phyloP scores from a whole-genome alignment of 2,113 vertebrate species.

The Pangasianodon hypophthalmus region DNA sequence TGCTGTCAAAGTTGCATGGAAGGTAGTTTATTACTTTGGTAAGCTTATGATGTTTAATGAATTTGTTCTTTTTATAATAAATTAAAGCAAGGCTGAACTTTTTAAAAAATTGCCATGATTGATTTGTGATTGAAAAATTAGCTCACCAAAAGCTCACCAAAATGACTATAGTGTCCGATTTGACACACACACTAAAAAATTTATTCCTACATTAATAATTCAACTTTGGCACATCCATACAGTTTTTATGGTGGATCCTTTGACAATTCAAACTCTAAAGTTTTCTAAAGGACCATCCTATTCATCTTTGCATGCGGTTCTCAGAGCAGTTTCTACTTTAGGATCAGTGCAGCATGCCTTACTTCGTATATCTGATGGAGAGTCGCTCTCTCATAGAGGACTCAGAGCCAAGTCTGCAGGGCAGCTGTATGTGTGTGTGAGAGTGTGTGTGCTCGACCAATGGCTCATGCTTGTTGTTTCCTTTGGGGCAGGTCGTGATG shows the following conservation, averaged over 20 bases:
- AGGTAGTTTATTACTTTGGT: background rate
- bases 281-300: constrained; percentile 12
- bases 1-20: constrained; percentile 50
- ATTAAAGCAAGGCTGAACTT: background rate
- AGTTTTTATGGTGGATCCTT: constrained; percentile 20
- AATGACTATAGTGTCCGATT: background rate
- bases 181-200: background rate
- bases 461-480: constrained; percentile 76
- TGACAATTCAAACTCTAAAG: constrained; percentile 14
- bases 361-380: constrained; percentile 23
- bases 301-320: constrained; percentile 34
- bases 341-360: constrained; percentile 38
- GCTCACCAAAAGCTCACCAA: constrained; percentile 12
- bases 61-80: background rate
- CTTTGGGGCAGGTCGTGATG: constrained; percentile 33
- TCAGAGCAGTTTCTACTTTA: background rate
- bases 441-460: constrained; percentile 12
- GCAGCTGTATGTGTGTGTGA: constrained; percentile 15
- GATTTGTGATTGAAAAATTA: background rate
- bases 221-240: constrained; percentile 51
- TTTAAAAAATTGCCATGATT: background rate
- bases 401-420: constrained; percentile 21
- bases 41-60: background rate
- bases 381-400: constrained; percentile 35
- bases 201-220: background rate